These are phyloP conservation scores for Stratiomys singularior DNA, from an alignment of 2,888 invertebrate genomes.

Conservation along the genomic window DNA sequence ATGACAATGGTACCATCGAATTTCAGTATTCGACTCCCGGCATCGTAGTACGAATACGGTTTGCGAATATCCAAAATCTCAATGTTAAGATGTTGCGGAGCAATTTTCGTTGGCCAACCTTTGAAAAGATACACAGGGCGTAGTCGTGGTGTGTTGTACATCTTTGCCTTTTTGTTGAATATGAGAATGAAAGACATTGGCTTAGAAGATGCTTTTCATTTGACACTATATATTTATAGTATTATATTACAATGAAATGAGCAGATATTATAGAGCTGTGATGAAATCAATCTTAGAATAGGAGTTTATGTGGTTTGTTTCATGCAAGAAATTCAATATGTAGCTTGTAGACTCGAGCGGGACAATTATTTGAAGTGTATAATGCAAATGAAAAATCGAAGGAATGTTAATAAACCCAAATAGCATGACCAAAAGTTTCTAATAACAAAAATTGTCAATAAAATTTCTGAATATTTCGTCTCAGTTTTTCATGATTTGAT, in stretches of 20 bases:
- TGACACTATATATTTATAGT: not conserved
- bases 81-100: conserved; percentile 30
- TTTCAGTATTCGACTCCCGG: not conserved
- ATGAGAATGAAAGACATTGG: conserved; percentile 1
- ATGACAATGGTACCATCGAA: conserved; percentile 20
- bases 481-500: too few species aligned
- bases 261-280: too few species aligned
- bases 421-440: too few species aligned
- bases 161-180: not conserved
- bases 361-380: too few species aligned
- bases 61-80: conserved; percentile 9
- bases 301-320: too few species aligned
- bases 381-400: too few species aligned
- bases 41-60: not conserved
- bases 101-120: conserved; percentile 19
- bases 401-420: too few species aligned
- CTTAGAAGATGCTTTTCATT: not conserved
- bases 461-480: too few species aligned
- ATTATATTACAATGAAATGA: not conserved
- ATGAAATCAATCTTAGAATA: too few species aligned
- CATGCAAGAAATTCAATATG: too few species aligned
- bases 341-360: too few species aligned
- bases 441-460: too few species aligned
- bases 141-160: conserved; percentile 6
- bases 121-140: conserved; percentile 38